These are phyloP conservation scores for Colletes gigas DNA, from an alignment of 1,140 invertebrate species.

Conservation along the genomic window DNA sequence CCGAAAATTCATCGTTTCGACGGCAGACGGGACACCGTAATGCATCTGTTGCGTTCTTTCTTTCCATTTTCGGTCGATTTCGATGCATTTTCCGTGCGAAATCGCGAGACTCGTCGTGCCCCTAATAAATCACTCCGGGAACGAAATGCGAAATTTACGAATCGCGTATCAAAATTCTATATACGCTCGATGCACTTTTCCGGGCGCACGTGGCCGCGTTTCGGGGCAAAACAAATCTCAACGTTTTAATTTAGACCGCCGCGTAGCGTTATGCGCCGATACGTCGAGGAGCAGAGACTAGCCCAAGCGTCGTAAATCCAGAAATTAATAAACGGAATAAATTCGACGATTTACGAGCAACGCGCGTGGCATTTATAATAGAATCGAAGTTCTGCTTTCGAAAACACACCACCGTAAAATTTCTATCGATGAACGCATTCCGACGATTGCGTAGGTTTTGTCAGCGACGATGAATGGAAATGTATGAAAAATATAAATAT, in stretches of 20 bases:
- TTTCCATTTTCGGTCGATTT: slow-evolving; percentile 32
- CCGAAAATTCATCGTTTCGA: slow-evolving; percentile 25
- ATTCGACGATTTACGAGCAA: too few relatives aligned
- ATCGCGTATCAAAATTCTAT: slow-evolving; percentile 1
- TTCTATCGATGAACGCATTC: too few relatives aligned
- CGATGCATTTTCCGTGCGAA: slow-evolving; percentile 34
- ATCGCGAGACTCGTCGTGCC: slow-evolving; percentile 12
- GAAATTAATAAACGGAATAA: too few relatives aligned
- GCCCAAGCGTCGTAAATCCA: too few relatives aligned
- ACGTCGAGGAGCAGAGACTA: not conserved
- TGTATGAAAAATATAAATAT: too few relatives aligned
- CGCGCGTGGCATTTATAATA: too few relatives aligned
- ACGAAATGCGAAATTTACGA: slow-evolving; percentile 41
- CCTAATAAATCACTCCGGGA: slow-evolving; percentile 43
- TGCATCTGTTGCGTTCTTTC: slow-evolving; percentile 44
- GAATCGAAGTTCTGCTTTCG: too few relatives aligned
- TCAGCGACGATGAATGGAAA: too few relatives aligned
- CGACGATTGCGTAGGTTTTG: too few relatives aligned
- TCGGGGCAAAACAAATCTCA: not conserved
- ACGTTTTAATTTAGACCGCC: not conserved
- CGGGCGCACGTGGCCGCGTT: not conserved
- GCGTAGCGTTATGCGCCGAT: not conserved
- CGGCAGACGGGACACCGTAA: slow-evolving; percentile 2
- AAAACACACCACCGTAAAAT: too few relatives aligned
- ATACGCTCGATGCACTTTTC: not conserved